Percentiles rank a stretch among this genome's conserved stretches.
phyloP scores from a whole-genome alignment of 2,888 invertebrate genomes.

The Steromphala cineraria region DNA sequence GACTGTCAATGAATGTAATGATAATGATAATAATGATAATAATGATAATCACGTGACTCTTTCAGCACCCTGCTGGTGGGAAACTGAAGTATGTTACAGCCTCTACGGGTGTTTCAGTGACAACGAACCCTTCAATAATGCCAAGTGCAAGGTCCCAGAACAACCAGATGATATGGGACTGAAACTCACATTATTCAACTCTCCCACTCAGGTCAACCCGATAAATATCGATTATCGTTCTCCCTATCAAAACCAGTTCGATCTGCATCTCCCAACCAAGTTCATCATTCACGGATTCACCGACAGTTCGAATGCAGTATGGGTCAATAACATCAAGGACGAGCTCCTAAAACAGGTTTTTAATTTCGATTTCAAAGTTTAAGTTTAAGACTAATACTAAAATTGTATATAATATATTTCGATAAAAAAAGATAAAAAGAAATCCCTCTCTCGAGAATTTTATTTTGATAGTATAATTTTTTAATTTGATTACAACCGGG shows the following conservation, averaged over 20 bases:
- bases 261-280: conserved; percentile 86
- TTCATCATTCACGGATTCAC: conserved; percentile 95
- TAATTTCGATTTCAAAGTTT: too few species aligned
- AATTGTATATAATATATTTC: too few species aligned
- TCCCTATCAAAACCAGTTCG: conserved; percentile 85
- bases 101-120: conserved; percentile 38
- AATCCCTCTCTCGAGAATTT: too few species aligned
- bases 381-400: too few species aligned
- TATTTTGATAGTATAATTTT: too few species aligned
- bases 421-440: too few species aligned
- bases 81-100: conserved; percentile 27
- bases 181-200: conserved; percentile 84
- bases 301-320: conserved; percentile 88
- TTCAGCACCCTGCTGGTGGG: background rate
- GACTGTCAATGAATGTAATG: too few species aligned
- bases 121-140: conserved; percentile 19
- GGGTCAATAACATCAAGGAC: conserved; percentile 94
- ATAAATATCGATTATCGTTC: conserved; percentile 79
- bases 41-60: too few species aligned
- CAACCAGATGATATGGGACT: conserved; percentile 78
- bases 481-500: too few species aligned
- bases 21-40: too few species aligned
- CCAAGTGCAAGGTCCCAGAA: conserved; percentile 28
- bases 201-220: conserved; percentile 42
- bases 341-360: conserved; percentile 92